phyloP scores from a whole-genome alignment of 2,888 invertebrate genomes.

The Ochropleura leucogaster region DNA sequence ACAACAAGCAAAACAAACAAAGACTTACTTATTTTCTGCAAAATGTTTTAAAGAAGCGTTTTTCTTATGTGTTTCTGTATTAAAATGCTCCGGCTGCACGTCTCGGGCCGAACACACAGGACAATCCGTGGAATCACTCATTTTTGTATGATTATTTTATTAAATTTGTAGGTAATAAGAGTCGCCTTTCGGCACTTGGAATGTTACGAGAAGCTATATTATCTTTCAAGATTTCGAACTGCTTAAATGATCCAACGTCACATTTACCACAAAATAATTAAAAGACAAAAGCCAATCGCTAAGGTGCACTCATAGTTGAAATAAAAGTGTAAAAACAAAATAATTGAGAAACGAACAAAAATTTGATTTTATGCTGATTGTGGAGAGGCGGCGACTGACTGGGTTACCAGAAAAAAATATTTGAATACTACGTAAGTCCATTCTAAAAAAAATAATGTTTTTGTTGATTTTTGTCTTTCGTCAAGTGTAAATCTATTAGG shows the following conservation, averaged over 20 bases:
- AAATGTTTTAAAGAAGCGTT: conserved; percentile 63
- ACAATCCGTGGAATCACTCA: conserved; percentile 62
- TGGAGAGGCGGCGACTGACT: conserved; percentile 1
- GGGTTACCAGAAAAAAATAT: conserved; percentile 28
- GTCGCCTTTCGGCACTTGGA: conserved; percentile 19
- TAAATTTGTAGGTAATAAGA: neutral
- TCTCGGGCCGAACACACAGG: conserved; percentile 54
- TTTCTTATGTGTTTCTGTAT: conserved; percentile 59
- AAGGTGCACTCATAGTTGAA: conserved; percentile 12
- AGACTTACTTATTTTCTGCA: conserved; percentile 62
- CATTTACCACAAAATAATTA: conserved; percentile 11
- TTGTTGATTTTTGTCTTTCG: neutral
- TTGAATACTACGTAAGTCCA: neutral
- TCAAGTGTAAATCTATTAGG: neutral
- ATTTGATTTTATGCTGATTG: conserved; percentile 29
- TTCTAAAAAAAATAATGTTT: neutral
- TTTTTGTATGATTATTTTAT: conserved; percentile 31
- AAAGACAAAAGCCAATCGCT: conserved; percentile 11
- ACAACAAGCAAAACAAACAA: conserved; percentile 28
- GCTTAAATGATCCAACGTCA: neutral
- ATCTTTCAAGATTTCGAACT: neutral
- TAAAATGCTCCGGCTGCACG: conserved; percentile 59
- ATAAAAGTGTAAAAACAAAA: conserved; percentile 45
- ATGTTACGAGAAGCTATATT: neutral
- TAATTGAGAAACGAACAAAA: conserved; percentile 39